Base-by-base conservation (phyloP, 37 sponge, comb jelly and placozoan species). In the Ianthella basta region DNA sequence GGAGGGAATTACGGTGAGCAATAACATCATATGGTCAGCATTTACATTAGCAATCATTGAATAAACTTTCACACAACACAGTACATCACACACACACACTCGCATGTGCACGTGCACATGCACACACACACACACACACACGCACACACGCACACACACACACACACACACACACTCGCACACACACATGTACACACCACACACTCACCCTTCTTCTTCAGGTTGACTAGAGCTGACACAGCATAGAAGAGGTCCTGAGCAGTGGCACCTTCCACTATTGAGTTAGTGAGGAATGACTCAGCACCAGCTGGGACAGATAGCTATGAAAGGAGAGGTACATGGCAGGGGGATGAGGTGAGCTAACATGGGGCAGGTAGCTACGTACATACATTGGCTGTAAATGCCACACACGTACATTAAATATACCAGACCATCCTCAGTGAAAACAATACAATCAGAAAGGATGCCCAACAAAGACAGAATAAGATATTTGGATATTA, bases 191-290 rank as follows among this genome's bases (percentile, higher is more conserved):
- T 19, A 56, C 15, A 19, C 59, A 56, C 68, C 14, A 24, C 68
- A 24, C 15, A 55, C 91, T 61, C 38, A 90, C 91, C 53, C 41
- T 41, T 4, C 56, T 84, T 59, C 19, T 67, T 84, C 13, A 84
- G 44, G 63, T 87, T 80, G n/a, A 55, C 77, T 59, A 84, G 83
- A 30, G 84, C 25, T 21, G 72, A 24, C 15, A 83, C 27, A 25
- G 85, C 81, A 60, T 83, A 50, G 82, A 87, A 91, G 15, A 84
- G 54, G 37, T 57, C 72, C 74, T 84, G 55, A 25, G 56, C 60
- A 30, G 72, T 80, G 15, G 80, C 29, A 1, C 67, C 81, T 4
- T 56, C 85, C 14, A 55, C 78, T 25, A 91, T 44, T 5, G 64
- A 61, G 64, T 61, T 12, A 29, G 24, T 10, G 64, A 27, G 29